A percentile compares a stretch with the other conserved stretches of the same genome.
Conservation (phyloP, 2,113 vertebrate genomes). For the Caloenas nicobarica region DNA sequence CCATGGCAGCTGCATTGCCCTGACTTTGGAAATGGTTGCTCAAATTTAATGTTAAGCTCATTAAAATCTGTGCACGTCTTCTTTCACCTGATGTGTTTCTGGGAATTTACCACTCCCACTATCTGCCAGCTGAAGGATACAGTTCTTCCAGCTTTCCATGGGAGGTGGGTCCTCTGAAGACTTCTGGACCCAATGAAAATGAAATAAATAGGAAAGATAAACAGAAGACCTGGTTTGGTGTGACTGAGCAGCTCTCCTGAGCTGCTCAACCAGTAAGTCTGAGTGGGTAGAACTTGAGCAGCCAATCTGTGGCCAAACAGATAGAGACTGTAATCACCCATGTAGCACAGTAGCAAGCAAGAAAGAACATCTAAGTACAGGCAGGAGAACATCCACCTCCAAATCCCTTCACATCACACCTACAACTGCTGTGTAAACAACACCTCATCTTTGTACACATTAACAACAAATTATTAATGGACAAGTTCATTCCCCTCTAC, state of each 20-base stretch:
- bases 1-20: neutral
- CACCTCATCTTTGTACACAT: fast-evolving
- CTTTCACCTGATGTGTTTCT: neutral
- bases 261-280: neutral
- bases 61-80: neutral
- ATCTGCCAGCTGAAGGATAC: neutral
- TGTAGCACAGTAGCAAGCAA: neutral
- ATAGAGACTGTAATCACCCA: neutral
- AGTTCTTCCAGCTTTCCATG: neutral
- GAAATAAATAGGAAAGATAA: neutral
- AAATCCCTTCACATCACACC: neutral
- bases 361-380: neutral
- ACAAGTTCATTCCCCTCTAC: neutral
- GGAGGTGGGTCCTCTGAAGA: neutral
- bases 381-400: neutral
- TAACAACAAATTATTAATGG: neutral
- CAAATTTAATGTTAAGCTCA: neutral
- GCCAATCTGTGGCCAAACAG: neutral
- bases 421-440: neutral
- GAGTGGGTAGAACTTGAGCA: neutral
- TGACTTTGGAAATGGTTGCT: neutral
- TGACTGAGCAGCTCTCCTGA: neutral
- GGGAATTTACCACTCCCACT: neutral
- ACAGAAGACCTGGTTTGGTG: neutral
- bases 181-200: neutral